phyloP scores from a whole-genome alignment of 2,888 invertebrate species.

The Nebria salina region DNA sequence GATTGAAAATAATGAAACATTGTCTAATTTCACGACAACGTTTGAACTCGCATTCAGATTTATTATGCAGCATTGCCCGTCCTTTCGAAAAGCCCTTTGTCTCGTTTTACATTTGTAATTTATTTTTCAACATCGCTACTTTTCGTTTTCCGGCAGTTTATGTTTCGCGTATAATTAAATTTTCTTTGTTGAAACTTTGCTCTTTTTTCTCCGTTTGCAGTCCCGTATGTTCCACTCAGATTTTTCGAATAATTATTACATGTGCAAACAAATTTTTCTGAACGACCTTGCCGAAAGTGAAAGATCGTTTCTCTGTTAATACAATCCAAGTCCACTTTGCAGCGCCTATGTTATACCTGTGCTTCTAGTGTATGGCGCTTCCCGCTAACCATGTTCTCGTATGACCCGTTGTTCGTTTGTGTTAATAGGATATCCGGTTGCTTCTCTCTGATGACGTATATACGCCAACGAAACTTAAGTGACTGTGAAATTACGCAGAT shows the following conservation, averaged over 20 bases:
- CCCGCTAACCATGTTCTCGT: conserved; percentile 15
- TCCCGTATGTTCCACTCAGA: not conserved
- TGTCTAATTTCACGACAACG: not conserved
- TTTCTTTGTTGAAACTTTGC: not conserved
- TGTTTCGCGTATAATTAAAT: not conserved
- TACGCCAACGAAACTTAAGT: conserved; percentile 20
- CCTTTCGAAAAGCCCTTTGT: not conserved
- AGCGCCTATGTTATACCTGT: no score
- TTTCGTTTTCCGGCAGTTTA: not conserved
- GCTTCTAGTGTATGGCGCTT: not conserved
- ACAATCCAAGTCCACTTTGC: no score
- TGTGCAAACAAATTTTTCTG: no score
- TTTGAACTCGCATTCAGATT: not conserved
- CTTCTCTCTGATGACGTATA: not conserved
- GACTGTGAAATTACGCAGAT: conserved; percentile 33
- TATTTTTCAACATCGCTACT: not conserved
- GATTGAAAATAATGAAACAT: not conserved
- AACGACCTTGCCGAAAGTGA: no score
- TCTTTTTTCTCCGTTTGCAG: not conserved
- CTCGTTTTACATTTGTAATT: conserved; percentile 1
- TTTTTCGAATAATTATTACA: not conserved
- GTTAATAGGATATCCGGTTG: conserved; percentile 38
- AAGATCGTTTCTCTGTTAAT: no score
- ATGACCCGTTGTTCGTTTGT: conserved; percentile 30
- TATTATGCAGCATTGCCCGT: not conserved